Conservation (phyloP, 2,797 vertebrate species). For the Pseudomugil tenellus region DNA sequence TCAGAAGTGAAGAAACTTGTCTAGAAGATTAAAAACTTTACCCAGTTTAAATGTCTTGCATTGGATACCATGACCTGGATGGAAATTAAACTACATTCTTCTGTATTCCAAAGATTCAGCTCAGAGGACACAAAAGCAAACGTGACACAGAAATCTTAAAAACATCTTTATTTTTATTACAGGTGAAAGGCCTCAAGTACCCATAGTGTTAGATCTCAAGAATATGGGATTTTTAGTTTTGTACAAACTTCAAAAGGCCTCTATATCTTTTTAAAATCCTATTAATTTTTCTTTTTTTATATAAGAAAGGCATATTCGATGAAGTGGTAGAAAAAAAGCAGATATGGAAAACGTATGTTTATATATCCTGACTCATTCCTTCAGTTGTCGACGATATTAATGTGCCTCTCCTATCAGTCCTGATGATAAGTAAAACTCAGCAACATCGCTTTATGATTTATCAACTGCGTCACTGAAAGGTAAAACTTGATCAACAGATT, state of each 20-base stretch:
- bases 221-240: constrained; percentile 26
- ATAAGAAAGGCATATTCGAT: constrained; percentile 37
- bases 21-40: too few species aligned
- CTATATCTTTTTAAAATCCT: constrained; percentile 13
- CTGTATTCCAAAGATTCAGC: not conserved
- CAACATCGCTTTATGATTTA: constrained; percentile 9
- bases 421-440: not conserved
- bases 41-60: not conserved
- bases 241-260: not conserved
- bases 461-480: constrained; percentile 43
- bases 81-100: not conserved
- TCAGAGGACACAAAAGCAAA: constrained; percentile 1
- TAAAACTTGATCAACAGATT: constrained; percentile 33
- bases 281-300: not conserved
- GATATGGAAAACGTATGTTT: constrained; percentile 16
- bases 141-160: constrained; percentile 24
- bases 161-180: constrained; percentile 41
- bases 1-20: not conserved
- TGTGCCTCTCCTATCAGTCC: not conserved
- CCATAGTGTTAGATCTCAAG: constrained; percentile 9
- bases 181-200: constrained; percentile 29
- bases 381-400: constrained; percentile 1
- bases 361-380: constrained; percentile 24
- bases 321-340: constrained; percentile 15
- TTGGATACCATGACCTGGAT: too few species aligned